phyloP scores from a whole-genome alignment of 2,113 vertebrate species.

The Emberiza fucata region DNA sequence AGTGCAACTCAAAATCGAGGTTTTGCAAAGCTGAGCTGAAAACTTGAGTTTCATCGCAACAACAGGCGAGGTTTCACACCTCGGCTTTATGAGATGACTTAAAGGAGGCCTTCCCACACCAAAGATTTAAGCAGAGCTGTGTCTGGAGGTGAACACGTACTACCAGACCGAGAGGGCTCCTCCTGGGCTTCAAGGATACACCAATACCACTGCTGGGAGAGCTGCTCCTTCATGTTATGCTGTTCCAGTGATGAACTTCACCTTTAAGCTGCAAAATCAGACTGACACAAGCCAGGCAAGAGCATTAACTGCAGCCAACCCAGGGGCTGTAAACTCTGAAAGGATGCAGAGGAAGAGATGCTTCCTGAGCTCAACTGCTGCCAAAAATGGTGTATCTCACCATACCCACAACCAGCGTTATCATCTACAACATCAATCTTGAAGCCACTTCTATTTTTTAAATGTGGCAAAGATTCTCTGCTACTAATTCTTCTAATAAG shows the following conservation, averaged over 20 bases:
- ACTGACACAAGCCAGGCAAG: background rate
- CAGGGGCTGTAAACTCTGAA: background rate
- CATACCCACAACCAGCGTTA: background rate
- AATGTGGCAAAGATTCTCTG: background rate
- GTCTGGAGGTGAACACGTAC: background rate
- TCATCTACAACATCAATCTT: background rate
- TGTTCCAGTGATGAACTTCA: accelerated
- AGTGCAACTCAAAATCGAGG: background rate
- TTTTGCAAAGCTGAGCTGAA: background rate
- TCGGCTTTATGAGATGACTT: background rate
- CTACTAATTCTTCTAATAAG: background rate
- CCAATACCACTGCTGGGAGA: background rate
- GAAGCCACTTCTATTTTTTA: background rate
- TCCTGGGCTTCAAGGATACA: background rate
- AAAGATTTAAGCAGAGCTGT: background rate
- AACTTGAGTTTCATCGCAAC: background rate
- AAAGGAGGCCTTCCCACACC: background rate
- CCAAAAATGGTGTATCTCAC: background rate
- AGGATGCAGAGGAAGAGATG: background rate
- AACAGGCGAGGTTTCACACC: background rate
- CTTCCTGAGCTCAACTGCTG: conserved; percentile 8
- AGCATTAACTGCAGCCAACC: background rate
- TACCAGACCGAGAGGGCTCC: background rate
- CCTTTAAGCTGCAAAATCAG: background rate
- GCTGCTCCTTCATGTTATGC: background rate